Percentiles rank a stretch among this genome's conserved stretches.
Evolutionary conservation across 2,888 invertebrate species (phyloP).

Genomic region (Belgica antarctica): DNA sequence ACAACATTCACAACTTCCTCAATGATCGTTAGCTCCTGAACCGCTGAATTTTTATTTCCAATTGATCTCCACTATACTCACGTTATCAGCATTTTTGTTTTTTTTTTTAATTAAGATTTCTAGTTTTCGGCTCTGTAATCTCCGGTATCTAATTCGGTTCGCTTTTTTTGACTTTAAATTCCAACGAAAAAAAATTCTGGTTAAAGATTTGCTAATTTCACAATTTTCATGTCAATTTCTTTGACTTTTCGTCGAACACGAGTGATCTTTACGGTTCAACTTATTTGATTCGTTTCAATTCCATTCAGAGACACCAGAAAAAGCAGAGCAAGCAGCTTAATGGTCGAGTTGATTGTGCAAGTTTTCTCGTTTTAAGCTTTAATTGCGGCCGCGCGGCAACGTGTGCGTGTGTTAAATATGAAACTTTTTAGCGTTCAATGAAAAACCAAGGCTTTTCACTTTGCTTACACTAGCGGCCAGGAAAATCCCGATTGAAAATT

Average conservation of each 20-base stretch:
- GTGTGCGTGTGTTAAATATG: conserved; percentile 1
- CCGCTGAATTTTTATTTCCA: not conserved
- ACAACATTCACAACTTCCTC: not conserved
- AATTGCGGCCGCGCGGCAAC: conserved; percentile 7
- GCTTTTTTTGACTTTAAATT: conserved; percentile 2
- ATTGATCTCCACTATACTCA: not conserved
- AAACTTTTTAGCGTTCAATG: conserved; percentile 31
- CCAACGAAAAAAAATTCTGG: not conserved
- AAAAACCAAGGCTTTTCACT: conserved; percentile 16
- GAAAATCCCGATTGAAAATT: not conserved
- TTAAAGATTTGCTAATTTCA: no score
- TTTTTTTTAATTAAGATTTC: not conserved
- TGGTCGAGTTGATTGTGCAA: conserved; percentile 9
- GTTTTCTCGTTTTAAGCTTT: conserved; percentile 10
- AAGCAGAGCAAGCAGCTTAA: not conserved
- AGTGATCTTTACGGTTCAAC: no score
- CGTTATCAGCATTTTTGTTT: conserved; percentile 23
- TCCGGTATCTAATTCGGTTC: not conserved
- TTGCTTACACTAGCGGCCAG: no score
- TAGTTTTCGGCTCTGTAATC: not conserved
- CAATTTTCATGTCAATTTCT: not conserved
- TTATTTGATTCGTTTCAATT: no score
- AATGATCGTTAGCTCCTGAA: not conserved
- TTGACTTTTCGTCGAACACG: not conserved
- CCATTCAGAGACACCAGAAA: no score